Base-by-base conservation (phyloP, 2,888 invertebrate genomes). In the Onchidella celtica region DNA sequence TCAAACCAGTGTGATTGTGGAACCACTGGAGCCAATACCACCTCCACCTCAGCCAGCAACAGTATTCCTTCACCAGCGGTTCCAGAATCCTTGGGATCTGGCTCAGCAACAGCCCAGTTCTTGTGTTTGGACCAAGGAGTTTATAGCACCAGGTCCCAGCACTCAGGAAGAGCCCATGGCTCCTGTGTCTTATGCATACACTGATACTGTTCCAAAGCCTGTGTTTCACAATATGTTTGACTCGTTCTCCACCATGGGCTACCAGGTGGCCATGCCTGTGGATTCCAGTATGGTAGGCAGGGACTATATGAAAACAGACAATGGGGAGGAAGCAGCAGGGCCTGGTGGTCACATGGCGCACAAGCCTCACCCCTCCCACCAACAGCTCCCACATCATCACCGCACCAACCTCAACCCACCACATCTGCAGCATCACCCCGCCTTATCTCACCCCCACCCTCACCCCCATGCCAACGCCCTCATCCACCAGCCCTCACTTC, bases 121-220 rank as follows among this genome's bases (percentile, higher is more conserved):
- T 0, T 81, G 81, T 27, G 69, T 74, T 3, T 70, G 79, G 69
- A n/a, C 73, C 27, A 81, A 81, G 32, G 81, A 81, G 4, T 75
- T 81, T 21, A n/a, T 81, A 34, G 21, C 81, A n/a, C 27, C 68
- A 21, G 57, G 27, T 0, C 36, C 36, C 2, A 34, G 73, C 6
- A 34, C 32, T 3, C 38, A 27, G 11, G 75, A 75, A 40, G 81
- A 75, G 21, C 14, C 32, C 3, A 32, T 36, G 0, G n/a, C 57
- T 0, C 57, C 70, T 0, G 47, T 72, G 24, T 36, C 72, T 32
- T 72, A 79, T 17, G 40, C 72, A 2, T 72, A 72, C 27, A 61
- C 36, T 27, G 79, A 72, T 17, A n/a, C 24, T 14, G 1, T 69
- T 9, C 9, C 40, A 0, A 70, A 72, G 40, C 63, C 79, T 29